Conservation (phyloP, 2,888 invertebrate species). For the Melanchra persicariae region DNA sequence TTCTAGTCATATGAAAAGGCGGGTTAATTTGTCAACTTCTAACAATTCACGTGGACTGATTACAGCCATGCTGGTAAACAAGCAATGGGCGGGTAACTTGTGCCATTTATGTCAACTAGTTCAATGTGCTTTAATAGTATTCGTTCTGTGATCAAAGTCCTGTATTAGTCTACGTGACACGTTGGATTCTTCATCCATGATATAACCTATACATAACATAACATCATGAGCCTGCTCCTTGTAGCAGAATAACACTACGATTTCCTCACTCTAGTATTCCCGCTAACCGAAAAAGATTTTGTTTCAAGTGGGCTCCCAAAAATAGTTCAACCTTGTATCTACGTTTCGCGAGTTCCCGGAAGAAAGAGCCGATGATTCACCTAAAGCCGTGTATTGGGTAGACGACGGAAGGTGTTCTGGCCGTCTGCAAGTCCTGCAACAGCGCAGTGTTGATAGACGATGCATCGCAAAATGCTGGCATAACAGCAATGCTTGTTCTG, state of each 20-base stretch:
- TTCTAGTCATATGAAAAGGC: conserved; percentile 1
- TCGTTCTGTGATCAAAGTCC: not conserved
- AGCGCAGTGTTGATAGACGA: not conserved
- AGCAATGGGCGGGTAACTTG: conserved; percentile 27
- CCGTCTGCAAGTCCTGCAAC: conserved; percentile 1
- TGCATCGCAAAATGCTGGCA: not conserved
- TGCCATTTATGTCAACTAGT: conserved; percentile 18
- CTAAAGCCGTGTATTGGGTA: conserved; percentile 18
- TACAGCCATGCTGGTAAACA: conserved; percentile 13
- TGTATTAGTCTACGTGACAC: not conserved
- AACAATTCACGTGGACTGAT: conserved; percentile 10
- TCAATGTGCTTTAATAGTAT: not conserved
- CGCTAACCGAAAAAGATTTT: conserved; percentile 47
- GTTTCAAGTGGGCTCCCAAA: conserved; percentile 55
- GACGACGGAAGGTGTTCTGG: conserved; percentile 14
- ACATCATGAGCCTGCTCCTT: not conserved
- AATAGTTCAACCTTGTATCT: conserved; percentile 60
- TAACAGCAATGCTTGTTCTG: not conserved
- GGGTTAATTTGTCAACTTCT: conserved; percentile 24
- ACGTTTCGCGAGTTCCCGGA: conserved; percentile 58
- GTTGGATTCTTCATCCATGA: no score
- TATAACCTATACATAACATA: not conserved
- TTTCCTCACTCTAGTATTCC: conserved; percentile 17
- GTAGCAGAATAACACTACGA: conserved; percentile 6
- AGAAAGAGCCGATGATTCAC: conserved; percentile 58